Evolutionary conservation across 2,797 vertebrate species (phyloP).

Genomic region (Acipenser oxyrinchus): DNA sequence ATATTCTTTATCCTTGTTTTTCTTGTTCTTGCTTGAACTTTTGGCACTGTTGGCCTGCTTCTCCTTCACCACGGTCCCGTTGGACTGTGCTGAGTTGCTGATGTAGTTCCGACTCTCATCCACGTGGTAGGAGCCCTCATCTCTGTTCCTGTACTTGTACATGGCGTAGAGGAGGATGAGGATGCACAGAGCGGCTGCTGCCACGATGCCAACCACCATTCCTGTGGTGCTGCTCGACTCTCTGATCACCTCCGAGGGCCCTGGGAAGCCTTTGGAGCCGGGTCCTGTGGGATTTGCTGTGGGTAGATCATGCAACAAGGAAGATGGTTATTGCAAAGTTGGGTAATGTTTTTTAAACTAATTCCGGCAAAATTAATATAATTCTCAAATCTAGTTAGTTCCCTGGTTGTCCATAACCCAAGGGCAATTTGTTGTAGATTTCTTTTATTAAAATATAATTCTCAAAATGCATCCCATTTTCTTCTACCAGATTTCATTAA

Average conservation of each 20-base stretch:
- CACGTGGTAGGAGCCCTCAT: slow-evolving; percentile 94
- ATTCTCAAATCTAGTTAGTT: too few species aligned
- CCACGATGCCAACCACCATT: slow-evolving; percentile 96
- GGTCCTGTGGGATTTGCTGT: slow-evolving; percentile 87
- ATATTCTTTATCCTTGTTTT: slow-evolving; percentile 99
- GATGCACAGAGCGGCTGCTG: slow-evolving; percentile 89
- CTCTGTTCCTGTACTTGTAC: slow-evolving; percentile 98
- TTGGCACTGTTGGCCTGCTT: slow-evolving; percentile 92
- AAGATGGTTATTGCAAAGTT: not conserved
- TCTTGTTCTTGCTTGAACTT: slow-evolving; percentile 97
- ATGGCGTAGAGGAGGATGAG: slow-evolving; percentile 98
- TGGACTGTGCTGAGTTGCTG: slow-evolving; percentile 97
- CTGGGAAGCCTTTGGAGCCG: slow-evolving; percentile 73
- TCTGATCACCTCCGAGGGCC: slow-evolving; percentile 78
- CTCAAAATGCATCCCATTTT: too few species aligned
- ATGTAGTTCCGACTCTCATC: slow-evolving; percentile 99
- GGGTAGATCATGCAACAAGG: slow-evolving; percentile 12
- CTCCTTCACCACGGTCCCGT: slow-evolving; percentile 92
- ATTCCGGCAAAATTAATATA: too few species aligned
- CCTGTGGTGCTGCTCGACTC: slow-evolving; percentile 95
- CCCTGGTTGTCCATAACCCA: too few species aligned
- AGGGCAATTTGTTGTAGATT: too few species aligned
- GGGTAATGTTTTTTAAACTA: not conserved
- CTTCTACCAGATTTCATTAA: too few species aligned
- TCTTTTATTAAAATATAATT: too few species aligned